Percentiles rank a stretch among this genome's conserved stretches.
phyloP scores from a whole-genome alignment of 2,888 invertebrate genomes.

The Spisula subtruncata region DNA sequence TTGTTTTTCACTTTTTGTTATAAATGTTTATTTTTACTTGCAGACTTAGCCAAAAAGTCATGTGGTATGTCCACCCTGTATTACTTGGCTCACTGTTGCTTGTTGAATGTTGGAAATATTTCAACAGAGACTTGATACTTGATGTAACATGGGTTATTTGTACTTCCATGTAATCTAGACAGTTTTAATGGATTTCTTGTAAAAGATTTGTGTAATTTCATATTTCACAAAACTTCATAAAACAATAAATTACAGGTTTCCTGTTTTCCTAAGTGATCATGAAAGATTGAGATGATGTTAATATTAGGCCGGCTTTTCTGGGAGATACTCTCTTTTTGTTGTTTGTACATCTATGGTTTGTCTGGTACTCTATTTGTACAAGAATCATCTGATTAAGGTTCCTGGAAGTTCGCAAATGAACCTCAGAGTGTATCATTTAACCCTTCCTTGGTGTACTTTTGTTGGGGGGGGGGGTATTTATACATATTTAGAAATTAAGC shows the following conservation, averaged over 20 bases:
- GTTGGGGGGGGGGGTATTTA: no score
- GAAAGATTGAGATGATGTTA: background rate
- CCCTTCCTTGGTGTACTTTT: no score
- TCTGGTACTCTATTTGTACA: background rate
- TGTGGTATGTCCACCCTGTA: no score
- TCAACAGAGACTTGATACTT: constrained; percentile 15
- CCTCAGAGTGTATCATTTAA: background rate
- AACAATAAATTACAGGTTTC: constrained; percentile 15
- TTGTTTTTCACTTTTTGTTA: no score
- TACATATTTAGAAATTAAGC: no score
- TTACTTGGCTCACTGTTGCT: background rate
- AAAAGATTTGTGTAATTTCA: constrained; percentile 14
- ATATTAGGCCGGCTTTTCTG: constrained; percentile 8
- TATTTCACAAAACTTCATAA: constrained; percentile 24
- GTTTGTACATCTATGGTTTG: background rate
- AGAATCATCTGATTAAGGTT: background rate
- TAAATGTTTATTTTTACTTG: no score
- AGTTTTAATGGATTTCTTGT: constrained; percentile 24
- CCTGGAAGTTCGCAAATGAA: background rate
- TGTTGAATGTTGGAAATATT: constrained; percentile 6
- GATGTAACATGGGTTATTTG: constrained; percentile 33
- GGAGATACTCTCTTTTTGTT: background rate
- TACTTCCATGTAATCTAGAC: constrained; percentile 7
- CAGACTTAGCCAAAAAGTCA: no score
- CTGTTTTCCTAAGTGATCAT: constrained; percentile 11